Percentiles rank a stretch among this genome's conserved stretches.
These are phyloP conservation scores for Sinocyclocheilus maitianheensis DNA, from an alignment of 2,113 vertebrate species.

Conservation along the genomic window DNA sequence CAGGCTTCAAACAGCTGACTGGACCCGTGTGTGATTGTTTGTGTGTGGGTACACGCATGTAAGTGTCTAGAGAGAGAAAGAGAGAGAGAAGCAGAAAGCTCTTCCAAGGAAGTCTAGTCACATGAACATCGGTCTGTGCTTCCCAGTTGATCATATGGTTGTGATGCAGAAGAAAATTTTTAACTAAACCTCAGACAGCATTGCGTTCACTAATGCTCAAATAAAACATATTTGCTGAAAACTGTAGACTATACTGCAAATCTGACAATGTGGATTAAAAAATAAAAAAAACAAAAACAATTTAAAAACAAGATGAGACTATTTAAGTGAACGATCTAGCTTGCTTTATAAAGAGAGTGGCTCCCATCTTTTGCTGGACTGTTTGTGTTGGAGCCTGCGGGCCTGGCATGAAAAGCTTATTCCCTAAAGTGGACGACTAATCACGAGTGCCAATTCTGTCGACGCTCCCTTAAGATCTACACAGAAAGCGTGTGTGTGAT, in stretches of 20 bases:
- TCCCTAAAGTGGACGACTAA: slow-evolving; percentile 34
- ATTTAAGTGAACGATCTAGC: not conserved
- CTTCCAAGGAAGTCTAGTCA: slow-evolving; percentile 38
- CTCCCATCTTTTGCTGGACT: not conserved
- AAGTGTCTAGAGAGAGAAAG: slow-evolving; percentile 8
- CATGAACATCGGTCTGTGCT: slow-evolving; percentile 5
- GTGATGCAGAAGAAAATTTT: not conserved
- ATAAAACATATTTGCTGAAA: not conserved
- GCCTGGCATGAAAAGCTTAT: not conserved
- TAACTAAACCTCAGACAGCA: not conserved
- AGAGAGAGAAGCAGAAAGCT: slow-evolving; percentile 41
- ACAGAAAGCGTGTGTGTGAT: slow-evolving; percentile 13
- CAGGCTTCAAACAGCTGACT: slow-evolving; percentile 50
- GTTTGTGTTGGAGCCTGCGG: slow-evolving; percentile 1
- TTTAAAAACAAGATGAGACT: not conserved
- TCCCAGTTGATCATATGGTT: slow-evolving; percentile 8
- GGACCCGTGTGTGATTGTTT: slow-evolving; percentile 18
- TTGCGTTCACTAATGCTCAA: too few species aligned
- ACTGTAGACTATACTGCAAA: not conserved
- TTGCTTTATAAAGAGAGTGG: not conserved
- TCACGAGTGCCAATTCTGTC: slow-evolving; percentile 24
- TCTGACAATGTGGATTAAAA: not conserved
- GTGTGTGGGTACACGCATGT: not conserved
- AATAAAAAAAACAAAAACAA: not conserved
- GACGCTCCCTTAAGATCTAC: slow-evolving; percentile 5